Conservation (phyloP, 2,113 vertebrate genomes). For the Paratilapia polleni region DNA sequence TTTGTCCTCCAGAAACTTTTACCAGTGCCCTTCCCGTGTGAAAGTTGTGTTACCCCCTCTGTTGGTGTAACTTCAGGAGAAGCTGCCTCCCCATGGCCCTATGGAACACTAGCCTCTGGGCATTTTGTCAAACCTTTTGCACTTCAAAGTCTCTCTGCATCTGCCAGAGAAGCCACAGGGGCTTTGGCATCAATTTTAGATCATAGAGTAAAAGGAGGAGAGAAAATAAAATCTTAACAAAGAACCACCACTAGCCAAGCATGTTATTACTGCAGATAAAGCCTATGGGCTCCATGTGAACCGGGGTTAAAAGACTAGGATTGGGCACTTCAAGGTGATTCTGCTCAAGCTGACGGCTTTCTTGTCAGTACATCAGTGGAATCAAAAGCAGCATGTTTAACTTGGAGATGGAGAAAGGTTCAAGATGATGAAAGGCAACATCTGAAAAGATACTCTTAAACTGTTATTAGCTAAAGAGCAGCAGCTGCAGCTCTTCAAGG, state of each 20-base stretch:
- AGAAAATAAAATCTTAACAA: conserved; percentile 55
- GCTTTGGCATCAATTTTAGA: conserved; percentile 76
- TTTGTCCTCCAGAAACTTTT: conserved; percentile 49
- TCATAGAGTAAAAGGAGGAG: conserved; percentile 62
- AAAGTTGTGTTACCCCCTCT: conserved; percentile 9
- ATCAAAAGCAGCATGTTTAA: conserved; percentile 30
- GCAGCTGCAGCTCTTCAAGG: no score
- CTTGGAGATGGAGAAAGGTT: not conserved
- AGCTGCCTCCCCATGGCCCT: conserved; percentile 23
- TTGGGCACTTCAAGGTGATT: conserved; percentile 43
- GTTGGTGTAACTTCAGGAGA: not conserved
- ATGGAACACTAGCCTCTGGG: conserved; percentile 70
- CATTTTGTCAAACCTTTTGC: conserved; percentile 70
- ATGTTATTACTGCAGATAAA: conserved; percentile 45
- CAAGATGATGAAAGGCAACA: no score
- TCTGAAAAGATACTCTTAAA: no score
- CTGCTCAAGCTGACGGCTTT: not conserved
- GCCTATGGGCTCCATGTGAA: conserved; percentile 1
- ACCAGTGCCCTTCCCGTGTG: conserved; percentile 39
- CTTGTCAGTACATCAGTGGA: conserved; percentile 9
- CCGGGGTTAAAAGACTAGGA: conserved; percentile 28
- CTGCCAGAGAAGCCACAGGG: conserved; percentile 66
- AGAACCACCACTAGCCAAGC: conserved; percentile 28
- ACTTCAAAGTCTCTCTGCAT: conserved; percentile 77
- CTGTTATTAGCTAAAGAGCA: no score